Conservation (phyloP, 2,797 vertebrate genomes). For the Synaphobranchus kaupii region DNA sequence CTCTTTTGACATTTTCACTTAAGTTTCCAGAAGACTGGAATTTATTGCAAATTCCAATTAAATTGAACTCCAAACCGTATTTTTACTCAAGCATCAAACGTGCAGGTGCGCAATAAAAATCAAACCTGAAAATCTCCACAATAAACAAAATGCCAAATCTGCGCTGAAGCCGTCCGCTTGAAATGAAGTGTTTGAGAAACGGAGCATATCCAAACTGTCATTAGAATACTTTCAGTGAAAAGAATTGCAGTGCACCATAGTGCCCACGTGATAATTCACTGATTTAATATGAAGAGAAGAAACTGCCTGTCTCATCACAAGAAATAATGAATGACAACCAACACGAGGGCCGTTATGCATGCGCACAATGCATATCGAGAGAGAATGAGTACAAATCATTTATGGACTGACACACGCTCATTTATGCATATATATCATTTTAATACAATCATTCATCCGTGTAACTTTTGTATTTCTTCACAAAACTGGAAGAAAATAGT, state of each 20-base stretch:
- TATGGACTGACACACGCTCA: neutral
- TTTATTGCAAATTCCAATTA: conserved; percentile 84
- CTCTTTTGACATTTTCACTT: neutral
- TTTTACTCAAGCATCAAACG: conserved; percentile 80
- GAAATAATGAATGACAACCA: neutral
- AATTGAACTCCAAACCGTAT: conserved; percentile 79
- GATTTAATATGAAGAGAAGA: neutral
- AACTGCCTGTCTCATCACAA: neutral
- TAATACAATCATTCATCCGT: neutral
- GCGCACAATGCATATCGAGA: neutral
- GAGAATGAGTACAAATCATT: conserved; percentile 5
- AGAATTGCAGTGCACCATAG: neutral
- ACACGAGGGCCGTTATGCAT: neutral
- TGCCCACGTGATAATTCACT: neutral
- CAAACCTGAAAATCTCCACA: conserved; percentile 62
- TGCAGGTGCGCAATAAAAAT: conserved; percentile 77
- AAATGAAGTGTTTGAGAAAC: neutral
- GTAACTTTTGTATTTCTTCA: neutral
- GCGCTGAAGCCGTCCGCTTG: neutral
- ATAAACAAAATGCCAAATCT: conserved; percentile 68
- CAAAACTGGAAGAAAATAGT: neutral
- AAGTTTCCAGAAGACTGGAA: conserved; percentile 80
- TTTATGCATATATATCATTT: conserved; percentile 19
- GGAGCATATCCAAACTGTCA: neutral
- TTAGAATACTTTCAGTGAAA: neutral